Conservation (phyloP, 2,888 invertebrate genomes). For the Smittia sp. region DNA sequence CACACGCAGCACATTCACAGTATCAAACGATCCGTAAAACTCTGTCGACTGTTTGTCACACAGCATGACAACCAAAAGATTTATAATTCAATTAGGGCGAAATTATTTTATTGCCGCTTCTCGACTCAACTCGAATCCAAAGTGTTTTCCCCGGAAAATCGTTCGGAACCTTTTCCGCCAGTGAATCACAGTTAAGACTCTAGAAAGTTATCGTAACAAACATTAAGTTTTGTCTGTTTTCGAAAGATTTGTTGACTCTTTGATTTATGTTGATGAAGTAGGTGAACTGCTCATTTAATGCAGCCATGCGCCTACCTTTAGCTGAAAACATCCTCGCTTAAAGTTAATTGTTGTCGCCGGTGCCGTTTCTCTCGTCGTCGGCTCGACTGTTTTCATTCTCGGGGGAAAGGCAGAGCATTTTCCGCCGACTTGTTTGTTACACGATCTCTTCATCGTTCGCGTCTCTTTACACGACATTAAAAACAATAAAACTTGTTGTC, state of each 20-base stretch:
- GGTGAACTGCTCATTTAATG: too few species aligned
- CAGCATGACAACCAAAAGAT: conserved; percentile 35
- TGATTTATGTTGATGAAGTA: conserved; percentile 22
- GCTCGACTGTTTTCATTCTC: background rate
- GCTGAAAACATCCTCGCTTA: too few species aligned
- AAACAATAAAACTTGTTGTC: conserved; percentile 2
- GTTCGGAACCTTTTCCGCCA: background rate
- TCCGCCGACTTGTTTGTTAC: background rate
- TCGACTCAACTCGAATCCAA: background rate
- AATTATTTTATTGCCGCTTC: background rate
- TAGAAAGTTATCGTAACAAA: background rate
- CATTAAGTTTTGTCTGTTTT: background rate
- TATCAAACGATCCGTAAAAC: background rate
- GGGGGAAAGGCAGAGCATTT: background rate
- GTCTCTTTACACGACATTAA: background rate
- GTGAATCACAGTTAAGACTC: background rate
- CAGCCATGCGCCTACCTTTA: too few species aligned
- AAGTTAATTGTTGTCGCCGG: background rate
- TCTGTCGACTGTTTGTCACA: conserved; percentile 30
- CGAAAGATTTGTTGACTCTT: conserved; percentile 30
- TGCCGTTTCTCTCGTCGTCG: background rate
- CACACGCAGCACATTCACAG: background rate
- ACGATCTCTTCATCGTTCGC: background rate
- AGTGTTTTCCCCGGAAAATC: background rate
- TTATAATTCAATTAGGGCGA: conserved; percentile 34